A percentile compares a stretch with the other conserved stretches of the same genome.
Conservation (phyloP, 2,797 vertebrate genomes). For the Botia kubotai region DNA sequence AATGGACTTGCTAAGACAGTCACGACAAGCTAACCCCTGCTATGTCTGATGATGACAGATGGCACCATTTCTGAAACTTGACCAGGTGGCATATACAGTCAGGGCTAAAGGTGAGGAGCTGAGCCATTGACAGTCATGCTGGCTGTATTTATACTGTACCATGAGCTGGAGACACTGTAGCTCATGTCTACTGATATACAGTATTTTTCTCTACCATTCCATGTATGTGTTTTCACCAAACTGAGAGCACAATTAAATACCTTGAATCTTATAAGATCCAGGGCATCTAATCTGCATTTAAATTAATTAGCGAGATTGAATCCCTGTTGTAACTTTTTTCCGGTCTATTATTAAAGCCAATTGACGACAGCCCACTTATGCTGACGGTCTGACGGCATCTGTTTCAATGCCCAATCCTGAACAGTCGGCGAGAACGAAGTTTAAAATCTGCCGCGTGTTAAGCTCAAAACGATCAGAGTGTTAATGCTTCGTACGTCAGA, state of each 20-base stretch:
- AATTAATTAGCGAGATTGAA: slow-evolving; percentile 9
- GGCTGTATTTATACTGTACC: slow-evolving; percentile 27
- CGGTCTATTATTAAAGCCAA: slow-evolving; percentile 27
- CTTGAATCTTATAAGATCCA: background rate
- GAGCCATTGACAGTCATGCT: slow-evolving; percentile 10
- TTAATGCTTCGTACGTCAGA: slow-evolving; percentile 9
- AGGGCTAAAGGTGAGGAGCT: slow-evolving; percentile 30
- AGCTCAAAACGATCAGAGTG: background rate
- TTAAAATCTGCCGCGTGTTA: slow-evolving; percentile 21
- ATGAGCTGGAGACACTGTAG: background rate
- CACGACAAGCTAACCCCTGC: slow-evolving; percentile 42
- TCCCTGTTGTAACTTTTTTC: slow-evolving; percentile 10
- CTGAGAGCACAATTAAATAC: background rate
- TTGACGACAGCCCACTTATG: slow-evolving; percentile 17
- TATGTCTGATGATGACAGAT: slow-evolving; percentile 57
- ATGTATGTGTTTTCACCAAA: background rate
- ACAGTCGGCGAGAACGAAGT: slow-evolving; percentile 1
- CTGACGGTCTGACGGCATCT: slow-evolving; percentile 34
- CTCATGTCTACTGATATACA: background rate
- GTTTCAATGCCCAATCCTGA: slow-evolving; percentile 27
- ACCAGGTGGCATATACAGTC: slow-evolving; percentile 39
- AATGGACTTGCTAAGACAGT: slow-evolving; percentile 50
- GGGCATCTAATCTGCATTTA: background rate
- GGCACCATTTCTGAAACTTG: slow-evolving; percentile 55
- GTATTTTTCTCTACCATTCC: background rate